Base-by-base conservation (phyloP, 2,888 invertebrate genomes). In the Epinotia ramella region DNA sequence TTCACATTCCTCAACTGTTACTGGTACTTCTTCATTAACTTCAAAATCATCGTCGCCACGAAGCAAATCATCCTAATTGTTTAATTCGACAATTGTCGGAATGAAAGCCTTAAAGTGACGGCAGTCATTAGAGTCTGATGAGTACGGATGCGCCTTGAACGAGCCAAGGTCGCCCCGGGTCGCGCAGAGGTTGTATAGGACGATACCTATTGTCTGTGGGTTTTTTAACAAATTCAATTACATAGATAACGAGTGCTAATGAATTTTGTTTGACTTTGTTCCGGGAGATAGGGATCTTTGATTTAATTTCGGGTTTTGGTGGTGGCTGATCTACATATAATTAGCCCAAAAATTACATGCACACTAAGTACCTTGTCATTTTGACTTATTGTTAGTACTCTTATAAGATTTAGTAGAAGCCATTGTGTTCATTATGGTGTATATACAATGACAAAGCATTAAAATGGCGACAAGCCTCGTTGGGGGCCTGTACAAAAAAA, bases 61-160 rank as follows among this genome's bases (percentile, higher is more conserved):
- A 67, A 63, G 67, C 53, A 62, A 71, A 76, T 76, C 76, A 76
- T 72, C 76, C 76, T 72, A 78, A 77, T 76, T 76, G 76, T 70
- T 68, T 56, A 76, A 77, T 80, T 77, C 75, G 79, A 79, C 78
- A 82, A 81, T 80, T 79, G 77, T 73, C 56, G 74, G 77, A 81
- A 82, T 78, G 81, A 87, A 85, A 85, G 82, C 81, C 78, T 80
- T 76, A 76, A 73, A 78, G 75, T 76, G 79, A 78, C 78, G 79
- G 79, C 79, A 80, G 78, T 78, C 78, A 79, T 79, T 78, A 80
- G 76, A 79, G 81, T 78, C 78, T 84, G 90, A 89, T 87, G 87
- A 89, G 85, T 83, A 83, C 93, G 91, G 93, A 93, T 92, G 84
- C 83, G 83, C 93, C 92, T 93, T 93, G 91, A 89, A 81, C 84